Percentiles rank a stretch among this genome's conserved stretches.
phyloP scores from a whole-genome alignment of 2,113 vertebrate species.

The Gasterosteus nipponicus region DNA sequence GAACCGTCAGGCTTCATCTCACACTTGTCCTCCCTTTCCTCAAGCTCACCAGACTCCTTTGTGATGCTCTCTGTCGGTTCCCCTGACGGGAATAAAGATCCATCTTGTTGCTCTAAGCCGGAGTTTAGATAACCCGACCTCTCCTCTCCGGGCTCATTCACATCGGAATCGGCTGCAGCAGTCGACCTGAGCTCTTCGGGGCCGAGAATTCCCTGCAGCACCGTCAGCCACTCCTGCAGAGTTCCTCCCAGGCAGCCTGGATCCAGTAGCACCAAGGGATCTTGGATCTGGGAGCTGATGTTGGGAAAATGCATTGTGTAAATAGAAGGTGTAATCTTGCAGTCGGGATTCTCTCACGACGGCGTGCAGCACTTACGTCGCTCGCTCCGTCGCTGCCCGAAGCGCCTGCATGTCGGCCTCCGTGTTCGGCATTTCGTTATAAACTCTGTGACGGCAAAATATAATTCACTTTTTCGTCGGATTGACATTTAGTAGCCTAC shows the following conservation, averaged over 20 bases:
- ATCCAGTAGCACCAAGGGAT: conserved; percentile 90
- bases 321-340: background rate
- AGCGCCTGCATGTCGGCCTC: conserved; percentile 85
- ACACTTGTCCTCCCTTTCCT: conserved; percentile 26
- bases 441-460: conserved; percentile 66
- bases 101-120: conserved; percentile 37
- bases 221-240: conserved; percentile 86
- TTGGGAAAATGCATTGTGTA: background rate
- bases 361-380: conserved; percentile 83
- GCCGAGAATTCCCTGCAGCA: conserved; percentile 84
- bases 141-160: conserved; percentile 50
- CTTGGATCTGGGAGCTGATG: conserved; percentile 87
- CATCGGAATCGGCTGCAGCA: conserved; percentile 2
- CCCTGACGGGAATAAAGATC: conserved; percentile 18
- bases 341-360: background rate
- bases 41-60: conserved; percentile 19
- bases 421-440: conserved; percentile 73
- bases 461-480: background rate
- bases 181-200: conserved; percentile 35
- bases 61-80: conserved; percentile 25
- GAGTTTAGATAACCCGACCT: conserved; percentile 35
- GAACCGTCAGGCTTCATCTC: conserved; percentile 5
- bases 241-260: conserved; percentile 77
- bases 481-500: background rate
- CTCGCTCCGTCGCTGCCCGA: conserved; percentile 82